phyloP scores from a whole-genome alignment of 2,888 invertebrate genomes.

The Tetanocera ferruginea region DNA sequence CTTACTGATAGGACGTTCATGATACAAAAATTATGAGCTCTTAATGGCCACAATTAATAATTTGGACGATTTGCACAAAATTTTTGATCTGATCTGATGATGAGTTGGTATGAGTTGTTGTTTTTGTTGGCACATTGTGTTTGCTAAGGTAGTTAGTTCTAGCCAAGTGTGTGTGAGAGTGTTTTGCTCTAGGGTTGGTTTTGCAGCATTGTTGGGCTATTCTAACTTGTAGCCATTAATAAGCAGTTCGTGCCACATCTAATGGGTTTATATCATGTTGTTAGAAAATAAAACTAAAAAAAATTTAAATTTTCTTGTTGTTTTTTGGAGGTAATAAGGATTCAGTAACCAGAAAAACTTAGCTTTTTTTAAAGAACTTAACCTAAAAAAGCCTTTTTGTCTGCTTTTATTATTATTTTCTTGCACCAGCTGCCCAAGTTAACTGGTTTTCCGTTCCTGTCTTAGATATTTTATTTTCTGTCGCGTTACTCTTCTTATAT shows the following conservation, averaged over 20 bases:
- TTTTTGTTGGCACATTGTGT: background rate
- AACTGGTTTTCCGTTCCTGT: too few species aligned
- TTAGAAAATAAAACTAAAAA: too few species aligned
- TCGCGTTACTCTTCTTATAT: background rate
- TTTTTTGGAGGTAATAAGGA: background rate
- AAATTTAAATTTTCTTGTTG: too few species aligned
- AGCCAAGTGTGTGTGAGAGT: background rate
- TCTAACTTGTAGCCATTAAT: slow-evolving; percentile 46
- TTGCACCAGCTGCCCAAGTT: background rate
- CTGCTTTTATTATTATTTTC: slow-evolving; percentile 38
- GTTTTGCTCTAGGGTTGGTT: background rate
- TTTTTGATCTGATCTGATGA: slow-evolving; percentile 45
- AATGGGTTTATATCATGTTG: slow-evolving; percentile 51
- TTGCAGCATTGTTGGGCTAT: background rate
- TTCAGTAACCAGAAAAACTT: background rate
- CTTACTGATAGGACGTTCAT: too few species aligned
- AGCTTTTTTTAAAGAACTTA: too few species aligned
- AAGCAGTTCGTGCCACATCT: slow-evolving; percentile 43
- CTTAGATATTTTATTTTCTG: background rate
- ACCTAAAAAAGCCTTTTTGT: too few species aligned
- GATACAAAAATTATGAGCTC: slow-evolving; percentile 43
- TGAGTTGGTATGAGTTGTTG: background rate
- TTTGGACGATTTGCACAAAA: slow-evolving; percentile 63
- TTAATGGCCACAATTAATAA: slow-evolving; percentile 59
- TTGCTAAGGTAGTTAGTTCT: background rate